These are phyloP conservation scores for Andrena trimmerana DNA, from an alignment of 2,888 invertebrate genomes.

Conservation along the genomic window DNA sequence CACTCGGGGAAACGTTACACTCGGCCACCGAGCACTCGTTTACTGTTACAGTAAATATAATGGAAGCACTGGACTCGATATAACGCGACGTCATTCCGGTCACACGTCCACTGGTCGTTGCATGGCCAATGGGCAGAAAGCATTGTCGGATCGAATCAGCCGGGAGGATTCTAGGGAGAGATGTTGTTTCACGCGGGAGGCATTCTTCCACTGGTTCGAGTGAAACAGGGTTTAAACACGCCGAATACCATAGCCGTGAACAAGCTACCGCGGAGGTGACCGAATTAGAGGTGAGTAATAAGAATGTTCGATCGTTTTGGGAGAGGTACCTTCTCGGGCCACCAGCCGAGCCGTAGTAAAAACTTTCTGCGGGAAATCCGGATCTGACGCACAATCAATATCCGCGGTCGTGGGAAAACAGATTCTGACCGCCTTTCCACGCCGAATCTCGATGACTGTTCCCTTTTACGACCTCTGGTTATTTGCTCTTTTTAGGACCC, in stretches of 20 bases:
- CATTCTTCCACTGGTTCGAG: slow-evolving; percentile 17
- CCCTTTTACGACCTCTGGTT: slow-evolving; percentile 55
- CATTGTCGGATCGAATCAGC: slow-evolving; percentile 67
- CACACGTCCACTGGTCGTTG: slow-evolving; percentile 52
- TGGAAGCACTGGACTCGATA: slow-evolving; percentile 31
- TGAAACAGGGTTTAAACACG: neutral
- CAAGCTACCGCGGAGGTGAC: neutral
- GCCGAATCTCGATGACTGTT: slow-evolving; percentile 57
- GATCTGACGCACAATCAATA: slow-evolving; percentile 56
- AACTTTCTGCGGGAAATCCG: slow-evolving; percentile 12
- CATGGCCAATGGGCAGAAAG: slow-evolving; percentile 63
- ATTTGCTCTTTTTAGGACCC: slow-evolving; percentile 12
- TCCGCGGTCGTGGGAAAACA: slow-evolving; percentile 61
- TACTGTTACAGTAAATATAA: slow-evolving; percentile 31
- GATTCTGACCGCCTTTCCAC: slow-evolving; percentile 36
- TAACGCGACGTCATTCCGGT: slow-evolving; percentile 60
- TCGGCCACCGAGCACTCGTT: slow-evolving; percentile 25
- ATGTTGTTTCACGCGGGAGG: slow-evolving; percentile 44
- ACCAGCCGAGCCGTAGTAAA: neutral
- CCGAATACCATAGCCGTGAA: slow-evolving; percentile 15
- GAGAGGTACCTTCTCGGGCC: neutral
- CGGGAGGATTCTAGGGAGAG: slow-evolving; percentile 36
- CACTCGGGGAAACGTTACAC: slow-evolving; percentile 29
- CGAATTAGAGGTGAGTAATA: neutral
- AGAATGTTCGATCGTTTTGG: neutral